Evolutionary conservation across 2,113 vertebrate genomes (phyloP).

Genomic region (Eurystomus gularis): DNA sequence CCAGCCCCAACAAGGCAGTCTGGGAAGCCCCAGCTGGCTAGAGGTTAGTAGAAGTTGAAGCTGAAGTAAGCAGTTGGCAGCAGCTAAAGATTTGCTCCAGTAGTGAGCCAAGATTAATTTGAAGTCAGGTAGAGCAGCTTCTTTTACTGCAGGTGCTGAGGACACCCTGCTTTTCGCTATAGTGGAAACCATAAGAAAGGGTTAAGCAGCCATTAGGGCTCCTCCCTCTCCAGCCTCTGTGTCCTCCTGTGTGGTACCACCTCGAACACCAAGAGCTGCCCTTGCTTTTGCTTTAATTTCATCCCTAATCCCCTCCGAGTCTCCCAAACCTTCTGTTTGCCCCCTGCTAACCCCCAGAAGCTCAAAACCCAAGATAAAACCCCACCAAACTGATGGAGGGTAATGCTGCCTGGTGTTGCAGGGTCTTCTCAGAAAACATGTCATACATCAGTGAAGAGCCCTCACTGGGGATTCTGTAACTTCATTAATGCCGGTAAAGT

Average conservation of each 20-base stretch:
- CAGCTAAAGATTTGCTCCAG: background rate
- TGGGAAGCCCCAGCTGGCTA: background rate
- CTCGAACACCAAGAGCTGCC: background rate
- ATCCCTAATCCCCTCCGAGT: background rate
- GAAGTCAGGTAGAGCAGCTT: background rate
- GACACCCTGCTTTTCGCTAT: background rate
- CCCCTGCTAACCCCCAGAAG: background rate
- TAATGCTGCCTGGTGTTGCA: background rate
- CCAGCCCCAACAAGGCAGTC: background rate
- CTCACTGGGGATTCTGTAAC: background rate
- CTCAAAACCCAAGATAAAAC: background rate
- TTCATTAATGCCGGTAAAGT: background rate
- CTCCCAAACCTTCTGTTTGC: background rate
- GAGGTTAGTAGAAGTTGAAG: background rate
- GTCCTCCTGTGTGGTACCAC: background rate
- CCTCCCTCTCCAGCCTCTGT: background rate
- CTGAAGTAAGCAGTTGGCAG: background rate
- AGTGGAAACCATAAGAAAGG: background rate
- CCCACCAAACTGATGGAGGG: background rate
- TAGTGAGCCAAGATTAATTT: background rate
- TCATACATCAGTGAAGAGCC: background rate
- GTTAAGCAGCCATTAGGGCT: background rate
- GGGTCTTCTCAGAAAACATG: background rate
- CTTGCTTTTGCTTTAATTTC: constrained; percentile 5
- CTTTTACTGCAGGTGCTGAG: background rate